Percentiles rank a stretch among this genome's conserved stretches.
phyloP scores from a whole-genome alignment of 2,888 invertebrate genomes.

The Pediacus dermestoides region DNA sequence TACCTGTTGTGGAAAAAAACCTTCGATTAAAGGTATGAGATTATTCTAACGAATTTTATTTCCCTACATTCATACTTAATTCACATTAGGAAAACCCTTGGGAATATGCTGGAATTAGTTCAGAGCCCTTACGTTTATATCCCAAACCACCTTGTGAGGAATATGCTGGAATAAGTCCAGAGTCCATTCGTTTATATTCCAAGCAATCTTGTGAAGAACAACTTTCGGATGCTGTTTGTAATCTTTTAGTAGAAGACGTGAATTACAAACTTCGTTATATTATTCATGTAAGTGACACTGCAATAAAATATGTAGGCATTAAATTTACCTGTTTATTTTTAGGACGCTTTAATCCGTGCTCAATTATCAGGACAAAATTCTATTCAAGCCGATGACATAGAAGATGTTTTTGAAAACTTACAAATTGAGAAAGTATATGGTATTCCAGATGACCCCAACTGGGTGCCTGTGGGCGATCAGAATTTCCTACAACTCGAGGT shows the following conservation, averaged over 20 bases:
- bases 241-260: conserved; percentile 44
- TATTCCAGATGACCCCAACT: conserved; percentile 39
- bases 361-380: conserved; percentile 40
- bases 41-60: too few species aligned
- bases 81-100: too few species aligned
- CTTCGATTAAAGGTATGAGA: conserved; percentile 37
- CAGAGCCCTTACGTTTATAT: too few species aligned
- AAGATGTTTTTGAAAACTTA: conserved; percentile 41
- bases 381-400: conserved; percentile 42
- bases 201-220: conserved; percentile 42
- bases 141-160: too few species aligned
- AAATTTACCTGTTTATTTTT: conserved; percentile 20
- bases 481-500: conserved; percentile 19
- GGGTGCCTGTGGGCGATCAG: conserved; percentile 41
- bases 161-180: conserved; percentile 43
- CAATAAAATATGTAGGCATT: too few species aligned
- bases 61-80: too few species aligned
- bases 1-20: conserved; percentile 37
- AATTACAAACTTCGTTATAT: conserved; percentile 46
- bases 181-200: conserved; percentile 40
- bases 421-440: conserved; percentile 45
- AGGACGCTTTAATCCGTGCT: conserved; percentile 44
- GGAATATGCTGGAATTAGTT: too few species aligned
- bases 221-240: conserved; percentile 41
- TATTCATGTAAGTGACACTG: conserved; percentile 45